These are phyloP conservation scores for Mirza zaza DNA, from an alignment of 2,113 vertebrate genomes.

Conservation along the genomic window DNA sequence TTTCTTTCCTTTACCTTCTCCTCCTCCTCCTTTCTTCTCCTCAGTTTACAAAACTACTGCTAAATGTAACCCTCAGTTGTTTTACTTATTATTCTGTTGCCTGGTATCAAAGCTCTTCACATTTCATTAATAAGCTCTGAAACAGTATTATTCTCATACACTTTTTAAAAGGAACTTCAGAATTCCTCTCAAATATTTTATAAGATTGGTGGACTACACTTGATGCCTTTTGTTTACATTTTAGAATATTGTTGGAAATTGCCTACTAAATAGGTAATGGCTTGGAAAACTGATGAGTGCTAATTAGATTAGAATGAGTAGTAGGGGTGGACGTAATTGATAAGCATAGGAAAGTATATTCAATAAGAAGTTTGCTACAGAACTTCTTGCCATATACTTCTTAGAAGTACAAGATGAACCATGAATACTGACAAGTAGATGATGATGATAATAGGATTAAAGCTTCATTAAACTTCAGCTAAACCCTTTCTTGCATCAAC, in stretches of 20 bases:
- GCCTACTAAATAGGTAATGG: constrained; percentile 11
- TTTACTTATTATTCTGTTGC: neutral
- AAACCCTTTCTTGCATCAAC: neutral
- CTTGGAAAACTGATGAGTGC: neutral
- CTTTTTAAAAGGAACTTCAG: constrained; percentile 20
- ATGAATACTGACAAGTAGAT: neutral
- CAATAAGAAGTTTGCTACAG: neutral
- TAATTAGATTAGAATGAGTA: constrained; percentile 25
- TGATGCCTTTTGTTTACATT: neutral
- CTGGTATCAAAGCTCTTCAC: neutral
- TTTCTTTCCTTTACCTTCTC: constrained; percentile 44
- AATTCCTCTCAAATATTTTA: neutral
- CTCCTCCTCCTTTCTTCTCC: neutral
- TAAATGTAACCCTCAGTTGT: constrained; percentile 22
- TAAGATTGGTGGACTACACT: neutral
- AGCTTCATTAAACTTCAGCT: neutral
- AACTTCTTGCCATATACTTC: neutral
- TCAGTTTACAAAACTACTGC: neutral
- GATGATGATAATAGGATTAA: neutral
- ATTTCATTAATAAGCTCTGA: constrained; percentile 7
- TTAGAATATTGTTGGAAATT: constrained; percentile 27
- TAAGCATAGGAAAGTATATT: constrained; percentile 15
- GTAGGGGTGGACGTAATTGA: neutral
- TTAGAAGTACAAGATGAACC: neutral
- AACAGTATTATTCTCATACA: neutral